A percentile compares a stretch with the other conserved stretches of the same genome.
These are phyloP conservation scores for Daptonema setosum DNA, from an alignment of 2,888 invertebrate genomes.

Conservation along the genomic window DNA sequence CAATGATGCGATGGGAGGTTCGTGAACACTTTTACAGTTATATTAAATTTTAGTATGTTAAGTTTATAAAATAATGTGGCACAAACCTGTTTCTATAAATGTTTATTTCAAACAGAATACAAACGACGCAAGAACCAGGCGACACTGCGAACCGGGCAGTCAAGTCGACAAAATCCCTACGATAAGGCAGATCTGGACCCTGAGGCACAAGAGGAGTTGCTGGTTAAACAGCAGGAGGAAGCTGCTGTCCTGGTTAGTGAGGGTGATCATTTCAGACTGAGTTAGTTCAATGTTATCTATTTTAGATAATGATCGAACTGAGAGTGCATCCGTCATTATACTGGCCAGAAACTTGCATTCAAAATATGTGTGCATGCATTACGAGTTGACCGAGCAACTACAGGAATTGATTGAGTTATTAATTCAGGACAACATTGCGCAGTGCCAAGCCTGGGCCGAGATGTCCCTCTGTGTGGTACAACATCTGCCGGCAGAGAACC, in stretches of 20 bases:
- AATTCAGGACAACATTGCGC: constrained; percentile 56
- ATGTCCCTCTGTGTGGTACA: constrained; percentile 64
- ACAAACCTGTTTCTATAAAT: background rate
- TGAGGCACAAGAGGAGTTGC: background rate
- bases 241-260: too few relatives aligned
- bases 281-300: too few relatives aligned
- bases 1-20: background rate
- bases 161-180: background rate
- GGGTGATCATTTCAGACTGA: too few relatives aligned
- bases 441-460: constrained; percentile 59
- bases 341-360: background rate
- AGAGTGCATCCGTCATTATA: background rate
- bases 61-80: background rate
- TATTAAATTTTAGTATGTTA: too few relatives aligned
- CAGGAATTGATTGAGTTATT: too few relatives aligned
- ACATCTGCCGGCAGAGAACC: constrained; percentile 37
- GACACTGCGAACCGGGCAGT: background rate
- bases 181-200: background rate
- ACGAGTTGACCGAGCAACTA: too few relatives aligned
- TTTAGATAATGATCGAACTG: background rate
- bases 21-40: background rate
- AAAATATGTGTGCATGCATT: too few relatives aligned
- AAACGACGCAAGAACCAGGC: background rate
- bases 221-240: background rate
- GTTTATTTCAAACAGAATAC: background rate